Percentiles rank a stretch among this genome's conserved stretches.
phyloP scores from a whole-genome alignment of 2,113 vertebrate species.

The Phocoena phocoena region DNA sequence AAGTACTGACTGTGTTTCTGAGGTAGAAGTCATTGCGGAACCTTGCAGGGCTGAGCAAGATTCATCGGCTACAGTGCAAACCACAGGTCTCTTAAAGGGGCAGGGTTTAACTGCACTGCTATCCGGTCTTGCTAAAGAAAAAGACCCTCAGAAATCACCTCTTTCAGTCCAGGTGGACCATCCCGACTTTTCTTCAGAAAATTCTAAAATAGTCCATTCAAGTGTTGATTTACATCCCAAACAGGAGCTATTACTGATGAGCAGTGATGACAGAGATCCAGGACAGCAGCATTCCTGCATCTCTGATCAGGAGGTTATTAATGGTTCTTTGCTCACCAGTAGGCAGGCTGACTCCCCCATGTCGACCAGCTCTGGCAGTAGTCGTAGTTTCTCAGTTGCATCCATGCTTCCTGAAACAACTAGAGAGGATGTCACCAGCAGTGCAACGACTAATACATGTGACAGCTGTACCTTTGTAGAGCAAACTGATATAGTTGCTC shows the following conservation, averaged over 20 bases:
- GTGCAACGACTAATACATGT: constrained; percentile 85
- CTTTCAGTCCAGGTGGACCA: constrained; percentile 76
- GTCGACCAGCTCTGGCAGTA: constrained; percentile 90
- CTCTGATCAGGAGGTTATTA: constrained; percentile 88
- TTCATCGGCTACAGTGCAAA: constrained; percentile 77
- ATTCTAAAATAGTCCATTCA: constrained; percentile 77
- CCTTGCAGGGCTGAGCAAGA: constrained; percentile 63
- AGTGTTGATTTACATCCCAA: constrained; percentile 79
- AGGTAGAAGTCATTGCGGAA: constrained; percentile 66
- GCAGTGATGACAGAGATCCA: constrained; percentile 79
- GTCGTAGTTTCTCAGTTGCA: constrained; percentile 94
- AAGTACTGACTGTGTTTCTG: constrained; percentile 63
- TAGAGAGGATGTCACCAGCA: constrained; percentile 84
- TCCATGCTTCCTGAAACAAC: constrained; percentile 93
- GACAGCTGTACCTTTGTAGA: constrained; percentile 93
- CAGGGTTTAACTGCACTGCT: constrained; percentile 85
- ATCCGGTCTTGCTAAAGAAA: constrained; percentile 83
- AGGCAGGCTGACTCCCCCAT: constrained; percentile 93
- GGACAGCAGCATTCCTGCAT: constrained; percentile 87
- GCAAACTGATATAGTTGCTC: constrained; percentile 95
- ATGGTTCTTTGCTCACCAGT: constrained; percentile 83
- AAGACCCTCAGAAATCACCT: constrained; percentile 74
- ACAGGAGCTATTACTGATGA: constrained; percentile 84
- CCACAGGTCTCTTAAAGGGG: constrained; percentile 80
- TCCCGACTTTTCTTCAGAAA: constrained; percentile 81